Evolutionary conservation across 2,888 invertebrate species (phyloP).

Genomic region (Lasioglossum vierecki): DNA sequence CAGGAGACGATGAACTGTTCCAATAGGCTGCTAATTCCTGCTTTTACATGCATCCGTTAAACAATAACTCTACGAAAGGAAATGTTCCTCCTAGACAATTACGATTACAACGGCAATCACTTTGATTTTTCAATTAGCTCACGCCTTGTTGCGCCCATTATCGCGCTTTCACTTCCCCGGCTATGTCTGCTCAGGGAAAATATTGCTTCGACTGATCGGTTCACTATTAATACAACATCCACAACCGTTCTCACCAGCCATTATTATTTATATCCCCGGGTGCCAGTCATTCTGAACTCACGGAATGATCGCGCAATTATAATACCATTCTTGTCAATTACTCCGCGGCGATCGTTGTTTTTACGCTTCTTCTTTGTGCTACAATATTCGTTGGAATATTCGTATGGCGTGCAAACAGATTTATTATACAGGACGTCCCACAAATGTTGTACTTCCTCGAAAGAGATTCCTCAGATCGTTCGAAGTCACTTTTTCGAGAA

Average conservation of each 20-base stretch:
- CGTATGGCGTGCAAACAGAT: too few species aligned
- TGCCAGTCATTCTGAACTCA: neutral
- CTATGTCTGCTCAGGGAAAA: conserved; percentile 26
- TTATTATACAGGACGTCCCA: too few species aligned
- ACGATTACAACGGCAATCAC: neutral
- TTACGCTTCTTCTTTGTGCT: neutral
- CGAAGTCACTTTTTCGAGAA: too few species aligned
- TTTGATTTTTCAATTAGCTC: conserved; percentile 9
- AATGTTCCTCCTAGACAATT: neutral
- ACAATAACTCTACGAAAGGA: neutral
- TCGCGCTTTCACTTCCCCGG: conserved; percentile 47
- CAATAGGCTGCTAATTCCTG: neutral
- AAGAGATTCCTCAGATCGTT: too few species aligned
- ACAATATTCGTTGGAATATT: neutral
- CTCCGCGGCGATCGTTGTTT: neutral
- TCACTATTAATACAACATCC: conserved; percentile 29
- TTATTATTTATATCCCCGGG: neutral
- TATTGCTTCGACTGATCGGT: conserved; percentile 15
- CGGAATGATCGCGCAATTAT: neutral
- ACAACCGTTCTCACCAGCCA: conserved; percentile 26
- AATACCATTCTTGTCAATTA: neutral
- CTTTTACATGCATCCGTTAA: neutral
- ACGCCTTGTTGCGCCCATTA: conserved; percentile 9
- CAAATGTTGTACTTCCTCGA: too few species aligned
- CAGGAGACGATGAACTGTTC: too few species aligned